These are phyloP conservation scores for Mayetiola destructor DNA, from an alignment of 2,888 invertebrate genomes.

Conservation along the genomic window DNA sequence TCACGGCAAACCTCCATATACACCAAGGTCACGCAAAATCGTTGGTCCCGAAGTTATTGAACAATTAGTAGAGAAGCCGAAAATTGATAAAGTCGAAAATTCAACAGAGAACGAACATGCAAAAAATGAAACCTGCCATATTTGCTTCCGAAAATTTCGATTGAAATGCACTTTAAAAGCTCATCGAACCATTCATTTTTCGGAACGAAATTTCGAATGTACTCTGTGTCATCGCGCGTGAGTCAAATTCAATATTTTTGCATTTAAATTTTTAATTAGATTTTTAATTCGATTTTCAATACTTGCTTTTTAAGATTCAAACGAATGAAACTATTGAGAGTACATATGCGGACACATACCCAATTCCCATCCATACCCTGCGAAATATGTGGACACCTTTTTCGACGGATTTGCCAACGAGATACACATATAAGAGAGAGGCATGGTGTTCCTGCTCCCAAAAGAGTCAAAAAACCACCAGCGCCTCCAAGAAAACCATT, in stretches of 20 bases:
- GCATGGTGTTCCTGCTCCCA: not conserved
- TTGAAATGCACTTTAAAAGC: constrained; percentile 1
- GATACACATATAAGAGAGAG: constrained; percentile 8
- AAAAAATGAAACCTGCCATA: not conserved
- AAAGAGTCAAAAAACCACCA: not conserved
- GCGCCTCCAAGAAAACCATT: not conserved
- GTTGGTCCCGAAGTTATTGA: no score
- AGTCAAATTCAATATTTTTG: not conserved
- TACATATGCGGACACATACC: not conserved
- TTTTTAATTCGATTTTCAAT: not conserved
- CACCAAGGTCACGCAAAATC: no score
- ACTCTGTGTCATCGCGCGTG: not conserved
- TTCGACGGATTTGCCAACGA: not conserved
- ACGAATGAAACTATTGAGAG: not conserved
- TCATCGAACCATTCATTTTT: not conserved
- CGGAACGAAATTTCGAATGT: not conserved
- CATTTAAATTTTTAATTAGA: not conserved
- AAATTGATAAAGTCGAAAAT: no score
- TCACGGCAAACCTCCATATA: not conserved
- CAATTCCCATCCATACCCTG: not conserved
- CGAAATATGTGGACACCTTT: not conserved
- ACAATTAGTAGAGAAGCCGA: no score
- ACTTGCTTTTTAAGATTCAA: not conserved
- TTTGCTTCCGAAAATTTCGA: not conserved
- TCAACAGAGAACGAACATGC: not conserved